Conservation (phyloP, 2,113 vertebrate species). For the Antechinus flavipes region DNA sequence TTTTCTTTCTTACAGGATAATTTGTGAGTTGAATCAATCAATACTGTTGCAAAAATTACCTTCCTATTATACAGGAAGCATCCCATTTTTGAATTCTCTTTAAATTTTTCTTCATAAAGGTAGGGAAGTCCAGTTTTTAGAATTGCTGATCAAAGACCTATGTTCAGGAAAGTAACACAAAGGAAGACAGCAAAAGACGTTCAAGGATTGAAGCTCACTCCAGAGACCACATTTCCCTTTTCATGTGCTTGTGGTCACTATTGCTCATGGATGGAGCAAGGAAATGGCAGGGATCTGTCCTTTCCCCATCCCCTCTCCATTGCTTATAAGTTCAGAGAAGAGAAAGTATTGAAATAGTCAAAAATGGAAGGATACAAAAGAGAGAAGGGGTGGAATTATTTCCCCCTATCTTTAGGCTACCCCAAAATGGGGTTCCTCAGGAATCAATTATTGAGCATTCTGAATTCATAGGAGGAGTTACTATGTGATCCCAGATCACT, state of each 20-base stretch:
- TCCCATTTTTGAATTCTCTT: background rate
- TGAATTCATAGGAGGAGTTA: background rate
- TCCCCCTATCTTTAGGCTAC: background rate
- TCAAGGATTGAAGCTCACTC: background rate
- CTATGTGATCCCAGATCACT: background rate
- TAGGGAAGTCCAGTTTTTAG: background rate
- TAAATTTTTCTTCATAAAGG: background rate
- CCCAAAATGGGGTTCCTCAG: background rate
- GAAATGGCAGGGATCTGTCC: background rate
- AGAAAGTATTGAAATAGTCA: background rate
- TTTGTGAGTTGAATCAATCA: background rate
- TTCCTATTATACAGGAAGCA: background rate
- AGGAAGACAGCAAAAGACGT: background rate
- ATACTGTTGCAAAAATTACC: background rate
- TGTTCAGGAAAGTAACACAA: background rate
- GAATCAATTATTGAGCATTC: background rate
- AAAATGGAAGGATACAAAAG: background rate
- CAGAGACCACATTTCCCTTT: background rate
- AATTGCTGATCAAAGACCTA: background rate
- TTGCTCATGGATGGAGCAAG: background rate
- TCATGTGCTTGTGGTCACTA: background rate
- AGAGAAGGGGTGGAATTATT: background rate
- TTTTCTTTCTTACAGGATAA: background rate
- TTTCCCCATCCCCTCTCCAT: background rate
- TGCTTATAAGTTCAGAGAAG: background rate